Evolutionary conservation across 2,888 invertebrate species (phyloP), one percentile per base, ranked within the genome.

Genomic region (Sinotaia quadrata): DNA sequence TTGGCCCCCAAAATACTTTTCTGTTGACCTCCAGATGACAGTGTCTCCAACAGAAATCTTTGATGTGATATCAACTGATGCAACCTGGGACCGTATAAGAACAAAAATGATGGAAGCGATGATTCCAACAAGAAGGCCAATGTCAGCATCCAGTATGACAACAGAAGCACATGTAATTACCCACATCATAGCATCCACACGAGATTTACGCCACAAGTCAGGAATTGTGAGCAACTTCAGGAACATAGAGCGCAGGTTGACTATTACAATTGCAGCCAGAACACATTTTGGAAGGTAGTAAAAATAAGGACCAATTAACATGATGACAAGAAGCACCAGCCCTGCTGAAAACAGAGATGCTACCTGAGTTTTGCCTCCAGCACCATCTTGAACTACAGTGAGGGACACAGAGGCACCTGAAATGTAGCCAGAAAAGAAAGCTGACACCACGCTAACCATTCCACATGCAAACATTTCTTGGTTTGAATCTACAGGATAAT

Each of bases 111-210:
- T 86, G 29, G 94, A 94, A 18, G 94, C 88, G 10, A 92, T 82
- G 1, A 95, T 90, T 2, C 96, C 95, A 0, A 93, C 91, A 0
- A 92, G 90, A 4, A 97, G 89, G 0, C 96, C 96, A 81, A 92
- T 90, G 81, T 94, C 94, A 68, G 96, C 94, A 84, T 95, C 94
- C 44, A 95, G 86, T n/a, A 94, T 81, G 8, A 94, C 88, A 0
- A 94, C 94, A 0, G 92, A 90, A 4, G 92, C 78, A 87, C 94
- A 95, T 0, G 95, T 94, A 51, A 57, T 44, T 21, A 67, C 58
- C 67, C 67, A 67, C 24, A 67, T 56, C 67, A 74, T 68, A 69
- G 72, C 73, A 58, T 77, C 75, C 33, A 52, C 61, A 21, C 68
- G 69, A 4, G 75, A 74, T 36, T 73, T 77, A 41, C 70, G 69